Conservation (phyloP, 2,888 invertebrate genomes). For the Allacma fusca region DNA sequence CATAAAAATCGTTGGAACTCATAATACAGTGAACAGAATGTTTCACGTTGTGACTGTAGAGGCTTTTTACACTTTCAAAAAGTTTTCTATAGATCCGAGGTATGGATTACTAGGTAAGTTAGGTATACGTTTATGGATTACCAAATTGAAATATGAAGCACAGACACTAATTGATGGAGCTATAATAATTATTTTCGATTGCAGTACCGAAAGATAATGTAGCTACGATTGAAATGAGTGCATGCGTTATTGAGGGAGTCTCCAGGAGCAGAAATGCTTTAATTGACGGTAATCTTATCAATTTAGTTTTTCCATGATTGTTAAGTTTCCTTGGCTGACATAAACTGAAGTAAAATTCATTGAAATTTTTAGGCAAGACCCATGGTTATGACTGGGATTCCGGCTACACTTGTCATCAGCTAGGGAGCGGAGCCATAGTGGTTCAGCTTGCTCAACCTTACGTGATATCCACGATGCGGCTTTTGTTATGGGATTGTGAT, state of each 20-base stretch:
- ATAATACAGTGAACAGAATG: constrained; percentile 92
- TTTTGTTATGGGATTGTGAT: constrained; percentile 97
- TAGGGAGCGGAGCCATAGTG: constrained; percentile 92
- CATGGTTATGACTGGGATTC: constrained; percentile 98
- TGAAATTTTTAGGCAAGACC: constrained; percentile 72
- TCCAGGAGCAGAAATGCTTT: constrained; percentile 90
- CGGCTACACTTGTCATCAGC: constrained; percentile 96
- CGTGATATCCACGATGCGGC: constrained; percentile 84
- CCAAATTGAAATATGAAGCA: too few species aligned
- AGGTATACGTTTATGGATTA: too few species aligned
- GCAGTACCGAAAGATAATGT: constrained; percentile 71
- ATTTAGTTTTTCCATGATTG: too few species aligned
- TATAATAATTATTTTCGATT: too few species aligned
- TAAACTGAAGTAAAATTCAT: too few species aligned
- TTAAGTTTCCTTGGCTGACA: too few species aligned
- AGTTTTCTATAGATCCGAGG: constrained; percentile 73
- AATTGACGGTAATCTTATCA: constrained; percentile 73
- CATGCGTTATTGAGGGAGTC: constrained; percentile 96
- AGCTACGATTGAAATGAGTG: constrained; percentile 87
- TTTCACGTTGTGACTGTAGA: constrained; percentile 95
- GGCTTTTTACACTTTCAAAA: constrained; percentile 80
- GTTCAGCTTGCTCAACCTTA: constrained; percentile 97
- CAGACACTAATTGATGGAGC: too few species aligned
- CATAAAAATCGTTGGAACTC: constrained; percentile 74
- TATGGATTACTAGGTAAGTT: constrained; percentile 73